Evolutionary conservation across 2,113 vertebrate species (phyloP), one percentile per base, ranked within the genome.

Genomic region (Hoplias malabaricus): DNA sequence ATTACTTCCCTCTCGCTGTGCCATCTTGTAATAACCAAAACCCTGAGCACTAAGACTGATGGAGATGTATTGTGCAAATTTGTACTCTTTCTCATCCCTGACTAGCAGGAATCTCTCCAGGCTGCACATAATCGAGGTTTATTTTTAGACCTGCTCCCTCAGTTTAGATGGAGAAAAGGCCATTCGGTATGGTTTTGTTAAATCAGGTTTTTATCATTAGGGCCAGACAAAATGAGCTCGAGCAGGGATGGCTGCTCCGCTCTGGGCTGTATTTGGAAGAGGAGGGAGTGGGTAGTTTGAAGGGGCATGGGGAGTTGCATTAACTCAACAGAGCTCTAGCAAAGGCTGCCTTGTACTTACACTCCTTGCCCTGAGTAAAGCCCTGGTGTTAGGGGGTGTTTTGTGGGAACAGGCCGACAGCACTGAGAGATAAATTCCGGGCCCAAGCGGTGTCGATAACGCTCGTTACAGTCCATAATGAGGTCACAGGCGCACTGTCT

Each of bases 401-500:
- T 71, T 75, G 76, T 56, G 43, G 81, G 67, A 43, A 59, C 29
- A 68, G 66, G 53, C 75, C 31, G 68, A 70, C 1, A 34, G 46
- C 54, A 71, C 53, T 72, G 48, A 73, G 66, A 84, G 48, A 90
- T 89, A 89, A 89, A 91, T 91, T 87, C 83, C 67, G 43, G 62
- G 36, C 48, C 69, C 81, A 80, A 84, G 80, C 50, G 82, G 72
- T 83, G 85, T 84, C 84, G 85, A 88, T 88, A 84, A 79, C 71
- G 61, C 85, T 83, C 77, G 86, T 89, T 88, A 89, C 80, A 74
- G 59, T 77, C 79, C 1, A 73, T 90, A 91, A 91, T 89, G 87
- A 90, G 90, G 88, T 91, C 89, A 89, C 84, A 87, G 88, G 83
- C 82, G 33, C 84, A 70, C 84, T 84, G 87, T 90, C 88, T 83